Conservation (phyloP, 2,888 invertebrate genomes). For the Pharmacophagus antenor region DNA sequence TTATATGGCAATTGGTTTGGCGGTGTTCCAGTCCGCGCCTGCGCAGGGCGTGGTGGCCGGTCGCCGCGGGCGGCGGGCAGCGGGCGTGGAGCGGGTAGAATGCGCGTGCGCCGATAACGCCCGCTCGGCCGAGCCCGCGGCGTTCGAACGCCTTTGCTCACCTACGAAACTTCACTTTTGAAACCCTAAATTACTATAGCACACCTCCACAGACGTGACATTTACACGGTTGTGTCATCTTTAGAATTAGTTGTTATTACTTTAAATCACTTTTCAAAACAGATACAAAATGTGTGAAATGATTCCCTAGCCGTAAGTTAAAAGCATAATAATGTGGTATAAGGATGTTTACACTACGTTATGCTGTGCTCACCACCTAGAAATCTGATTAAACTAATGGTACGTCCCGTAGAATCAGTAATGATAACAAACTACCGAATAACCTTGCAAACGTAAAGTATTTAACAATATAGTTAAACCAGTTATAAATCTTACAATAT, state of each 20-base stretch:
- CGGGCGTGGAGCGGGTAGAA: slow-evolving; percentile 46
- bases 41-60: slow-evolving; percentile 60
- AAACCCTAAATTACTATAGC: background rate
- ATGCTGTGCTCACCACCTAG: background rate
- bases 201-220: no score
- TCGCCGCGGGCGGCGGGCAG: slow-evolving; percentile 53
- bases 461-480: no score
- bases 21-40: slow-evolving; percentile 47
- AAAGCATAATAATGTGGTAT: background rate
- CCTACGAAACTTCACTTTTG: slow-evolving; percentile 29
- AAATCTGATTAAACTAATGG: no score
- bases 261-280: no score
- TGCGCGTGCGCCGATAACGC: slow-evolving; percentile 62
- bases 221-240: no score
- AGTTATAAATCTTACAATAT: no score
- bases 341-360: background rate
- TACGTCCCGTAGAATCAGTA: no score
- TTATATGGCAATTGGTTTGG: slow-evolving; percentile 19
- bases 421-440: no score
- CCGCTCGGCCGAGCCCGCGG: slow-evolving; percentile 41
- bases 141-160: slow-evolving; percentile 22
- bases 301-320: no score
- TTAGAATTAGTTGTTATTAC: no score
- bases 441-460: no score
- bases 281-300: no score